Percentiles rank a stretch among this genome's conserved stretches.
phyloP scores from a whole-genome alignment of 2,113 vertebrate genomes.

The Pica pica region DNA sequence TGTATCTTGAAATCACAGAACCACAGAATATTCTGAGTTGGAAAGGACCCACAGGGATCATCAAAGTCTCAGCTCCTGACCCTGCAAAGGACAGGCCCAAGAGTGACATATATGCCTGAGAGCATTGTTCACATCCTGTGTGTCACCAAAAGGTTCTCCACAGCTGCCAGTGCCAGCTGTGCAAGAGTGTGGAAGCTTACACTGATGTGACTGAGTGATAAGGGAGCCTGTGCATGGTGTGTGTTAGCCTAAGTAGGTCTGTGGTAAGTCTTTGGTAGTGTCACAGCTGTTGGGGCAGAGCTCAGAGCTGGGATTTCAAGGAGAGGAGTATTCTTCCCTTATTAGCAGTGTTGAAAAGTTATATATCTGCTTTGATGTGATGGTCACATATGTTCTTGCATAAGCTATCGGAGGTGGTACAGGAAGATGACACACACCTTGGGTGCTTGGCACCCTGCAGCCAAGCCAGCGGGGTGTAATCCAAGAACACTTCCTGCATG shows the following conservation, averaged over 20 bases:
- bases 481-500: not conserved
- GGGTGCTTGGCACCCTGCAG: not conserved
- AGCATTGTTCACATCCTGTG: not conserved
- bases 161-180: not conserved
- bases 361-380: not conserved
- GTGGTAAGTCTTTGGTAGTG: not conserved
- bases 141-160: not conserved
- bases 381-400: not conserved
- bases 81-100: not conserved
- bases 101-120: not conserved
- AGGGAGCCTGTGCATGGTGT: fast-evolving
- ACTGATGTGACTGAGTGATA: not conserved
- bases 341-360: not conserved
- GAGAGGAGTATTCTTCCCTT: not conserved
- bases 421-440: fast-evolving
- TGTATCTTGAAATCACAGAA: not conserved
- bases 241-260: not conserved
- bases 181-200: not conserved
- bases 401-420: not conserved
- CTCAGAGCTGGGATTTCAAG: not conserved
- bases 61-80: not conserved
- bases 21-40: not conserved
- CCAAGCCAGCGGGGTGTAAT: fast-evolving
- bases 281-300: not conserved
- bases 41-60: not conserved